Evolutionary conservation across 2,888 invertebrate species (phyloP).

Genomic region (Eupithecia inturbata): DNA sequence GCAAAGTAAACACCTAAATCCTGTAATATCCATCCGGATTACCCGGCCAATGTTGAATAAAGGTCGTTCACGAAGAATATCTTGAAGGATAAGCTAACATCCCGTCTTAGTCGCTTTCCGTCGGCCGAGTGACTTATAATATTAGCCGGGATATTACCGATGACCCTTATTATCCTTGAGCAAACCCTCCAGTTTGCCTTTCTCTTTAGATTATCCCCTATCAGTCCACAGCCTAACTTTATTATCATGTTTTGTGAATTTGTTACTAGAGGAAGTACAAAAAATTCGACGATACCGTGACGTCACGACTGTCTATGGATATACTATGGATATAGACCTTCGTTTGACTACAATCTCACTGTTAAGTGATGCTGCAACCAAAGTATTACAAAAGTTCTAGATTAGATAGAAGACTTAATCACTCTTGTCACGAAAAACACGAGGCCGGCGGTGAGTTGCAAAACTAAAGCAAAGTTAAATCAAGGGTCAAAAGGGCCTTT

Average conservation of each 20-base stretch:
- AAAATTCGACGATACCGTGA: neutral
- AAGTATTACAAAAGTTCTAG: neutral
- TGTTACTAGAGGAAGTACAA: neutral
- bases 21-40: slow-evolving; percentile 21
- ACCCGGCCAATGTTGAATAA: slow-evolving; percentile 17
- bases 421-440: neutral
- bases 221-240: neutral
- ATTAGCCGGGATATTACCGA: neutral
- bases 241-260: neutral
- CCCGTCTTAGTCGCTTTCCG: slow-evolving; percentile 3
- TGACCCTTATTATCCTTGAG: slow-evolving; percentile 9
- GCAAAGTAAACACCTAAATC: slow-evolving; percentile 8
- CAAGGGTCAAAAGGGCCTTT: neutral
- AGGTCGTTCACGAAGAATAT: neutral
- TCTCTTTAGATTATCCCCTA: neutral
- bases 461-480: neutral
- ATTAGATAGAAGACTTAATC: neutral
- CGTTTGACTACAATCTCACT: neutral
- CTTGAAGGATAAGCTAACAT: slow-evolving; percentile 11
- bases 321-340: neutral
- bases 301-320: neutral
- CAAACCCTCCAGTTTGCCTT: slow-evolving; percentile 1
- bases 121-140: slow-evolving; percentile 7
- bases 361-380: neutral
- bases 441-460: neutral